Percentiles rank a stretch among this genome's conserved stretches.
Evolutionary conservation across 2,888 invertebrate genomes (phyloP).

Genomic region (Ypsolopha scabrella): DNA sequence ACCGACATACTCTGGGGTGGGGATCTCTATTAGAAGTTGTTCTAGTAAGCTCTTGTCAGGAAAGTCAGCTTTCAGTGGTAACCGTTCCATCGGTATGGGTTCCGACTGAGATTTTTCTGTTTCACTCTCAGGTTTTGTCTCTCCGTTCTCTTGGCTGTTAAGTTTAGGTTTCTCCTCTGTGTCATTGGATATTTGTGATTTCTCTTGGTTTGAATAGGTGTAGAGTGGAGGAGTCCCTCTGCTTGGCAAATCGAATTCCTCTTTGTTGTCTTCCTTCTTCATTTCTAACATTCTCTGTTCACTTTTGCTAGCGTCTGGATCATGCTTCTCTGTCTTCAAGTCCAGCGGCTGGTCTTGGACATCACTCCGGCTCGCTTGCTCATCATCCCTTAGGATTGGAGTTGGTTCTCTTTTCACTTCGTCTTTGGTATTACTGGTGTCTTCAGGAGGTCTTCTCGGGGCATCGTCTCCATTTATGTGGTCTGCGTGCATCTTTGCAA

Average conservation of each 20-base stretch:
- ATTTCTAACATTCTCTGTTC: constrained; percentile 7
- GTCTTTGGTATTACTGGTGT: constrained; percentile 6
- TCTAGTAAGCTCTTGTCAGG: constrained; percentile 75
- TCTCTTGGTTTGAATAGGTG: constrained; percentile 82
- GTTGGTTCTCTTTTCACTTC: constrained; percentile 42
- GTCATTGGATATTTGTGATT: constrained; percentile 62
- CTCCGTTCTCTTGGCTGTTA: constrained; percentile 34
- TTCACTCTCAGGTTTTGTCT: constrained; percentile 16
- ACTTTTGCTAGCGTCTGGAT: constrained; percentile 11
- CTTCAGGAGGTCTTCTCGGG: constrained; percentile 24
- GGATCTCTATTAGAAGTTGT: constrained; percentile 88
- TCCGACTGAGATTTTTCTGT: constrained; percentile 20
- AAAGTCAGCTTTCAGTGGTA: constrained; percentile 56
- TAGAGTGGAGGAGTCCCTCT: constrained; percentile 80
- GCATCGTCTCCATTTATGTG: constrained; percentile 50
- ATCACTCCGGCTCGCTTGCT: constrained; percentile 11
- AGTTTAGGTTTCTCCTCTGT: constrained; percentile 26
- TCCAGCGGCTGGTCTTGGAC: constrained; percentile 1
- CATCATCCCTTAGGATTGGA: constrained; percentile 28
- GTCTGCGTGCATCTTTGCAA: constrained; percentile 75
- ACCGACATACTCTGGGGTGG: constrained; percentile 67
- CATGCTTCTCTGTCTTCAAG: constrained; percentile 1
- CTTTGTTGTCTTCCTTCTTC: constrained; percentile 29
- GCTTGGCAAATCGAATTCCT: constrained; percentile 74
- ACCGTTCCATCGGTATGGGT: constrained; percentile 34